Evolutionary conservation across 1,140 invertebrate genomes (phyloP).

Genomic region (Philopotamus ludificatus): DNA sequence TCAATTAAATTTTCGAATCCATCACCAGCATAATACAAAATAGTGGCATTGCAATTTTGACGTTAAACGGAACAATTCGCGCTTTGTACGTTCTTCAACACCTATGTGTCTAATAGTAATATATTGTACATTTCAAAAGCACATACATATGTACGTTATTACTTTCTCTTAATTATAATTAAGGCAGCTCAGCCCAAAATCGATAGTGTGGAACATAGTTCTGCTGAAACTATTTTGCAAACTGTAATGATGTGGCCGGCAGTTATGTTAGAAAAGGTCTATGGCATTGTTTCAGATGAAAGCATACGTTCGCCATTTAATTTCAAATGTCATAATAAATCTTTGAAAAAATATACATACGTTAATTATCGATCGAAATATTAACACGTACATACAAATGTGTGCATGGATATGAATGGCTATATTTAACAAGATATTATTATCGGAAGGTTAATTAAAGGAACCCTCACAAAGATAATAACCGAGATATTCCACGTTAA

Average conservation of each 20-base stretch:
- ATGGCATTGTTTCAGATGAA: not conserved
- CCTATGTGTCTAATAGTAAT: not conserved
- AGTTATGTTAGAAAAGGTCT: not conserved
- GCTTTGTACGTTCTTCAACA: not conserved
- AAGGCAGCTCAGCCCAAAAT: slow-evolving; percentile 21
- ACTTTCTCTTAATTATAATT: slow-evolving; percentile 31
- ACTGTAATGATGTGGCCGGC: slow-evolving; percentile 3
- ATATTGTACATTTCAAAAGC: not conserved
- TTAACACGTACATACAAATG: too few species aligned
- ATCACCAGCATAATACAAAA: not conserved
- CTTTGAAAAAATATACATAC: too few species aligned
- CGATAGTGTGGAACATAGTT: slow-evolving; percentile 13
- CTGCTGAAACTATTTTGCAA: not conserved
- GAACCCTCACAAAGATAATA: too few species aligned
- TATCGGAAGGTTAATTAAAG: not conserved
- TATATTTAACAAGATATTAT: not conserved
- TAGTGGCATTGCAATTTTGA: not conserved
- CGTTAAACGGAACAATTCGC: not conserved
- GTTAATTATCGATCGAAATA: too few species aligned
- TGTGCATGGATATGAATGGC: too few species aligned
- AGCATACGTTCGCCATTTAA: too few species aligned
- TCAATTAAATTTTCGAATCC: not conserved
- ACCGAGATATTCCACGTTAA: too few species aligned
- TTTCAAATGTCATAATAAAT: too few species aligned
- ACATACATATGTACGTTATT: slow-evolving; percentile 2